Percentiles rank a stretch among this genome's conserved stretches.
These are phyloP conservation scores for Diplolepis rosae DNA, from an alignment of 2,888 invertebrate species.

Conservation along the genomic window DNA sequence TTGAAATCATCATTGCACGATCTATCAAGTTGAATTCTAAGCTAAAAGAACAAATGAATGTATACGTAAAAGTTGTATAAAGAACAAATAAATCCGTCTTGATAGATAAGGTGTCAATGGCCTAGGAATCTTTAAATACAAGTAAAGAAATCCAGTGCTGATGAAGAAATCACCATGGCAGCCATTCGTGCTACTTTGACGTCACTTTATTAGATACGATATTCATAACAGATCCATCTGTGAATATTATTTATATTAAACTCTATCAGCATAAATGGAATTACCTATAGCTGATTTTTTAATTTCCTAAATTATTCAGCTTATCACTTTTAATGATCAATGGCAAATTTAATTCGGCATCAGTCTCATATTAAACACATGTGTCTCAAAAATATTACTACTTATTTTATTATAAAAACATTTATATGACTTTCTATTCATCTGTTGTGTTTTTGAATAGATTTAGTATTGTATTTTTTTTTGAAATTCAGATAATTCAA, in stretches of 20 bases:
- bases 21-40: too few relatives aligned
- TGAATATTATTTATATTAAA: background rate
- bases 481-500: too few relatives aligned
- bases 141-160: constrained; percentile 7
- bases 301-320: background rate
- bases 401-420: background rate
- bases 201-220: background rate
- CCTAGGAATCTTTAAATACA: constrained; percentile 36
- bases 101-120: constrained; percentile 34
- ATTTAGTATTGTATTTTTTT: too few relatives aligned
- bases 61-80: too few relatives aligned
- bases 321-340: background rate
- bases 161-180: background rate
- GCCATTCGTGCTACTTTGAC: background rate
- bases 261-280: background rate
- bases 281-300: background rate
- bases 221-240: background rate
- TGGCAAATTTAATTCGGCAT: background rate
- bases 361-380: background rate
- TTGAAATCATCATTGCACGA: background rate
- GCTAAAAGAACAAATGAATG: too few relatives aligned
- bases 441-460: too few relatives aligned
- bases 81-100: constrained; percentile 17
- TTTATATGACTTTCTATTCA: too few relatives aligned
- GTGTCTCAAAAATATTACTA: background rate